Conservation (phyloP, 2,888 invertebrate genomes). For the Galerucella calmariensis region DNA sequence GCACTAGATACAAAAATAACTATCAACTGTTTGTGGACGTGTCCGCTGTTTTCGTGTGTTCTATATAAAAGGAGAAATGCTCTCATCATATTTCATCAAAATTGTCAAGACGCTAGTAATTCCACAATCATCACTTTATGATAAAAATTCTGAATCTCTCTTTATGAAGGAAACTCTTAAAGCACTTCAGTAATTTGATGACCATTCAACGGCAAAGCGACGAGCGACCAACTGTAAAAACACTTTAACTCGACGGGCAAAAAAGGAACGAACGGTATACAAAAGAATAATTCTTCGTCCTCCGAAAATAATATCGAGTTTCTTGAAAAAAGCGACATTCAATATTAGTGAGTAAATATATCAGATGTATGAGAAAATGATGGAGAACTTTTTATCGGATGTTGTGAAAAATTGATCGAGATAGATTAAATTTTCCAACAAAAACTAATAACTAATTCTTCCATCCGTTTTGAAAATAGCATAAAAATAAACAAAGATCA, state of each 20-base stretch:
- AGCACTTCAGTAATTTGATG: constrained; percentile 24
- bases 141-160: constrained; percentile 4
- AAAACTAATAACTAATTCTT: too few species aligned
- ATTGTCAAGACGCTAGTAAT: not conserved
- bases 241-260: constrained; percentile 19
- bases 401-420: not conserved
- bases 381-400: not conserved
- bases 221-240: constrained; percentile 21
- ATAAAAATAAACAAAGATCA: too few species aligned
- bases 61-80: not conserved
- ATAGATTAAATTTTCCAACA: not conserved
- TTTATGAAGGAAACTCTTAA: constrained; percentile 13
- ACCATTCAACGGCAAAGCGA: constrained; percentile 24
- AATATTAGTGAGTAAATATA: constrained; percentile 17
- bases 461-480: too few species aligned
- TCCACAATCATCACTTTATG: constrained; percentile 17
- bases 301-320: constrained; percentile 10
- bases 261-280: constrained; percentile 6
- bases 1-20: too few species aligned
- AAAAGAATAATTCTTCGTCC: constrained; percentile 10
- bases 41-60: not conserved
- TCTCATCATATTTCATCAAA: not conserved
- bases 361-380: not conserved
- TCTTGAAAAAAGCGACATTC: constrained; percentile 14
- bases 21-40: not conserved